A percentile compares a stretch with the other conserved stretches of the same genome.
phyloP scores from a whole-genome alignment of 2,797 vertebrate genomes.

The Hemibagrus guttatus region DNA sequence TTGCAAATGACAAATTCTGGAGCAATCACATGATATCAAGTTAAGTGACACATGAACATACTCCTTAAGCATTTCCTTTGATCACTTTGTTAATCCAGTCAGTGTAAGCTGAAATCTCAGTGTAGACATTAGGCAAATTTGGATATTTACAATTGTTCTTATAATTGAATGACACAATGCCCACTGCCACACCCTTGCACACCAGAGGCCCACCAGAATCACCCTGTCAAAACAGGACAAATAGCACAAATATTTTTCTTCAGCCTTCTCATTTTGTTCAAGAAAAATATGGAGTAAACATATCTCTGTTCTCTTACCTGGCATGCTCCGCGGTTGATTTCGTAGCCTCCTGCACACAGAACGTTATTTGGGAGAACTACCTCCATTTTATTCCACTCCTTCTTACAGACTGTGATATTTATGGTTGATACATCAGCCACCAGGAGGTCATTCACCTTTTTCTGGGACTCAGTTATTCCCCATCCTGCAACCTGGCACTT shows the following conservation, averaged over 20 bases:
- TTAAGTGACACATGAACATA: too few relatives aligned
- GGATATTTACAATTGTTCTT: constrained; percentile 22
- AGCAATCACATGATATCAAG: not conserved
- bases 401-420: constrained; percentile 34
- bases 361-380: constrained; percentile 25
- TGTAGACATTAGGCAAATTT: constrained; percentile 68
- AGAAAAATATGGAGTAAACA: not conserved
- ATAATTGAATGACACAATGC: constrained; percentile 67
- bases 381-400: not conserved
- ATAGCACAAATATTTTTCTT: not conserved
- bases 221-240: constrained; percentile 57
- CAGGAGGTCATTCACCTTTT: not conserved
- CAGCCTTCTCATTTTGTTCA: not conserved
- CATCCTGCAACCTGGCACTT: constrained; percentile 60
- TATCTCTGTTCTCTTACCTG: too few relatives aligned
- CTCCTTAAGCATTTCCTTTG: constrained; percentile 9
- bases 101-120: constrained; percentile 60
- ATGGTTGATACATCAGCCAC: constrained; percentile 41
- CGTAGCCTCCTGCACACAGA: constrained; percentile 54
- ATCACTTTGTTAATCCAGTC: constrained; percentile 61
- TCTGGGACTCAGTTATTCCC: constrained; percentile 38
- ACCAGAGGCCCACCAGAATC: constrained; percentile 74
- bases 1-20: not conserved
- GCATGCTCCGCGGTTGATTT: constrained; percentile 47
- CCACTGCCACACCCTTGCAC: constrained; percentile 57